Base-by-base conservation (phyloP, 92 coral and sea anemone species). In the Galaxea fascicularis region DNA sequence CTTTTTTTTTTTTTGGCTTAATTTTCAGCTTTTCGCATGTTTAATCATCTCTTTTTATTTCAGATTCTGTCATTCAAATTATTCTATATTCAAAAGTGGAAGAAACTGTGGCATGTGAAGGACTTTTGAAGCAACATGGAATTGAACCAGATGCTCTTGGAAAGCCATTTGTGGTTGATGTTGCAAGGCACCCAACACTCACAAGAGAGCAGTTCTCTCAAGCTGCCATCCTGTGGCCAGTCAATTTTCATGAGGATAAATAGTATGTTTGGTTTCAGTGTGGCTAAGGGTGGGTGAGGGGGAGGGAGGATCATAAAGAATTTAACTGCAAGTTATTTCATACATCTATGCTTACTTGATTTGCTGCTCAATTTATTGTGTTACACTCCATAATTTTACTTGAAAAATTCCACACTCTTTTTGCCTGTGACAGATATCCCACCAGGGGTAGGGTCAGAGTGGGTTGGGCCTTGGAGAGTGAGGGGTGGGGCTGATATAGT, bases 171-270 rank as follows among this genome's bases (percentile, higher is more conserved):
- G 76, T 89, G 60, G 71, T 56, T 26, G 64, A 76, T 68, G 98
- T 96, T 5, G 95, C 99, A 17, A 94, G 78, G 84, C 66, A 87
- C 30, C 93, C 85, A 62, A 96, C 99, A 53, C 60, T 94, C 29
- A 94, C 99, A 30, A 94, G 98, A 79, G 84, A 83, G 60, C 99
- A 96, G 84, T 96, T 87, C 80, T 70, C 87, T 20, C 91, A 95
- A 63, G 97, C 97, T 60, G 93, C 99, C 10, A 78, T 85, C 65
- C 63, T 89, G 29, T 96, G 99, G 99, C 98, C 99, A 17, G 90
- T 90, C 47, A 87, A 77, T 72, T 96, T 94, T 82, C 98, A 91
- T 79, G 99, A 96, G 83, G 95, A 96, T 62, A 96, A 96, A 90
- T 69, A 91, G 99, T 96, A 89, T 86, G 96, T 65, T 24, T 8